Percentiles rank a stretch among this genome's conserved stretches.
Evolutionary conservation across 2,113 vertebrate genomes (phyloP).

Genomic region (Pao palembangensis): DNA sequence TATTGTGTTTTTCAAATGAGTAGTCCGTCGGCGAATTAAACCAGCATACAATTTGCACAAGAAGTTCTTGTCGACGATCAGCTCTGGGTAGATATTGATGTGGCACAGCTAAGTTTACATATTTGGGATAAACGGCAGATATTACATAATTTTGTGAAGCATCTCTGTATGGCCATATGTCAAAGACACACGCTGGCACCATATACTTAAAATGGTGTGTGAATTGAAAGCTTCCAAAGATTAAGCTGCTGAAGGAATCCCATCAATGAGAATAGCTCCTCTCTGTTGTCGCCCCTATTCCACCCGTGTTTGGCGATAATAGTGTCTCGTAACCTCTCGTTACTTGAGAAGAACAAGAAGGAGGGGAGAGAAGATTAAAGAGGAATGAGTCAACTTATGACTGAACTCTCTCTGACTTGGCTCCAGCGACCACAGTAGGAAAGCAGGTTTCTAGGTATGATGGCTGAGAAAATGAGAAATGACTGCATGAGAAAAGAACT

Average conservation of each 20-base stretch:
- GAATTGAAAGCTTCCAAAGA: neutral
- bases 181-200: neutral
- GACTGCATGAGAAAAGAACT: slow-evolving; percentile 20
- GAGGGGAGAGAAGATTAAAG: slow-evolving; percentile 29
- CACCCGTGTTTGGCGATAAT: slow-evolving; percentile 34
- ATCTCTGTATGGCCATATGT: neutral
- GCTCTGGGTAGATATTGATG: no score
- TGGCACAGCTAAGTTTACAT: no score
- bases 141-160: neutral
- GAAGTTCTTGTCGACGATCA: no score
- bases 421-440: slow-evolving; percentile 26
- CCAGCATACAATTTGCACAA: no score
- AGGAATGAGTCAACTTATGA: slow-evolving; percentile 41
- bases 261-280: slow-evolving; percentile 24
- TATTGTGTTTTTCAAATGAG: no score
- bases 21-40: no score
- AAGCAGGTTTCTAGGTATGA: slow-evolving; percentile 30
- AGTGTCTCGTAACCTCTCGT: slow-evolving; percentile 46
- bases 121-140: neutral
- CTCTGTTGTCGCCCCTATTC: slow-evolving; percentile 10
- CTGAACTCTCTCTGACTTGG: slow-evolving; percentile 36
- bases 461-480: slow-evolving; percentile 19
- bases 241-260: slow-evolving; percentile 6
- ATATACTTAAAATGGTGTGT: slow-evolving; percentile 2
- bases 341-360: slow-evolving; percentile 42